These are phyloP conservation scores for Physella acuta DNA, from an alignment of 1,140 invertebrate genomes.

Conservation along the genomic window DNA sequence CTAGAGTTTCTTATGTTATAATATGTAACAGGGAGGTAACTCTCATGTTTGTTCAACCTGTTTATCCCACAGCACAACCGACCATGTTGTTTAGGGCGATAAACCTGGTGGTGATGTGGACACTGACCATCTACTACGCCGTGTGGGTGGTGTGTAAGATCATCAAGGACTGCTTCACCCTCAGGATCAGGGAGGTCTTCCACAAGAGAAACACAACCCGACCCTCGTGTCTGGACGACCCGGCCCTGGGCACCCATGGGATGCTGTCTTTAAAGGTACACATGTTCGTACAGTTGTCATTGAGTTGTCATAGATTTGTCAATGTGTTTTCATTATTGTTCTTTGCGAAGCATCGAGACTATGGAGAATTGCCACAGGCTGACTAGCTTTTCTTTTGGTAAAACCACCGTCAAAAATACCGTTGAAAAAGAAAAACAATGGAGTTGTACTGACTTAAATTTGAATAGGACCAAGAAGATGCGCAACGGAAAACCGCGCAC, in stretches of 20 bases:
- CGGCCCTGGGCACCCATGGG: constrained; percentile 39
- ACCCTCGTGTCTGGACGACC: constrained; percentile 41
- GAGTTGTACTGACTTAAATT: background rate
- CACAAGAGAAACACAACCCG: constrained; percentile 28
- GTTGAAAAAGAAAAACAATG: background rate
- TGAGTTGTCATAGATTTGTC: background rate
- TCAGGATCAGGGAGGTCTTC: background rate
- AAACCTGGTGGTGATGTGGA: too few species aligned
- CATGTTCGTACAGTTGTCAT: background rate
- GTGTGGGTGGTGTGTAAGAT: background rate
- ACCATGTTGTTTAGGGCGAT: too few species aligned
- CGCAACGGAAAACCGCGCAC: too few species aligned
- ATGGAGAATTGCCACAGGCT: background rate
- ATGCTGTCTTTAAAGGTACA: constrained; percentile 43
- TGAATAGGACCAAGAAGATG: too few species aligned
- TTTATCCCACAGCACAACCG: too few species aligned
- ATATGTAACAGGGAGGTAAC: too few species aligned
- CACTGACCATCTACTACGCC: background rate
- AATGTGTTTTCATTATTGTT: background rate
- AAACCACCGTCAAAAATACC: background rate
- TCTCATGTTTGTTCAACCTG: too few species aligned
- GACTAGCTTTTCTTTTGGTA: background rate
- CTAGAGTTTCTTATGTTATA: too few species aligned
- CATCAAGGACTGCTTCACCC: background rate
- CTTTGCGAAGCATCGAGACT: background rate